phyloP scores from a whole-genome alignment of 2,888 invertebrate species.

The Ormyrus pomaceus region DNA sequence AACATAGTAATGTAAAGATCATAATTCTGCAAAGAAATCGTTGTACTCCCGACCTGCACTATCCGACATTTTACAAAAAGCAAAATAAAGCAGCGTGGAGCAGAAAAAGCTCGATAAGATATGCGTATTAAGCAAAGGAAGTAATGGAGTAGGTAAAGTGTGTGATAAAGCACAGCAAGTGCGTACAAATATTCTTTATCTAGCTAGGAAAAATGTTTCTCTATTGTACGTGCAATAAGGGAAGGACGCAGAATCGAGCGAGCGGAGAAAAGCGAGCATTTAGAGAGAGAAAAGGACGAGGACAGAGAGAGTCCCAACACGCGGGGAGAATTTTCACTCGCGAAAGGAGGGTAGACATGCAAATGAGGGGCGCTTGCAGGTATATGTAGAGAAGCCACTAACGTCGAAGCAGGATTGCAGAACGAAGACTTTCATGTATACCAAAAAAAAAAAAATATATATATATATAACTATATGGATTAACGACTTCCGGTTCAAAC shows the following conservation, averaged over 20 bases:
- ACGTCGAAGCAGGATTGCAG: neutral
- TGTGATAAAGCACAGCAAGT: neutral
- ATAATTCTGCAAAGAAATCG: too few species aligned
- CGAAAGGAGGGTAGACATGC: constrained; percentile 18
- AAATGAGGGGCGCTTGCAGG: constrained; percentile 12
- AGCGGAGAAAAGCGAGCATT: neutral
- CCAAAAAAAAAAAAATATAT: constrained; percentile 11
- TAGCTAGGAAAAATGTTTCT: constrained; percentile 37
- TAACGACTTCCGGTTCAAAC: neutral
- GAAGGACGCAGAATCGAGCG: neutral
- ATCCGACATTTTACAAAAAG: constrained; percentile 17
- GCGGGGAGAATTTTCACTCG: constrained; percentile 13
- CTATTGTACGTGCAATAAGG: constrained; percentile 24
- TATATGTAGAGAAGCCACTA: neutral
- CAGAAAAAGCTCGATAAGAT: neutral
- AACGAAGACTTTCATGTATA: constrained; percentile 21
- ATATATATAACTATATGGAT: neutral
- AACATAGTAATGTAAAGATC: too few species aligned
- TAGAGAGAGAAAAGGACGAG: neutral
- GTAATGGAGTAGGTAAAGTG: neutral
- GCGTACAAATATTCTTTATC: constrained; percentile 29
- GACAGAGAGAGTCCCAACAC: neutral
- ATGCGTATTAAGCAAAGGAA: neutral
- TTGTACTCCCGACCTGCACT: neutral
- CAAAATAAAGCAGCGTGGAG: neutral